These are phyloP conservation scores for Ochlodes sylvanus DNA, from an alignment of 2,888 invertebrate species.

Conservation along the genomic window DNA sequence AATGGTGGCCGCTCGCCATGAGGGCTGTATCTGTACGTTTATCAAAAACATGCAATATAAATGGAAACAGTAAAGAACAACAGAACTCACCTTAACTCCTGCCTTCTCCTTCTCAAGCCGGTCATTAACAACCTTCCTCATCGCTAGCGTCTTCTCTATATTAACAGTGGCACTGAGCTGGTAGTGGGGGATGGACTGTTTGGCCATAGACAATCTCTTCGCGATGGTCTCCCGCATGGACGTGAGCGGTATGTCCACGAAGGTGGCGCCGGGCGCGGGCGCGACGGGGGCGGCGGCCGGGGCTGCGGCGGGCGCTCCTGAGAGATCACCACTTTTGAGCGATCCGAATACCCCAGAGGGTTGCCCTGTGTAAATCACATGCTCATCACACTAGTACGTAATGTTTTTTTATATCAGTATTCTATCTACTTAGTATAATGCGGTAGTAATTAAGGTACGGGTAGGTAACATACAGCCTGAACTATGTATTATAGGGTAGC, in stretches of 20 bases:
- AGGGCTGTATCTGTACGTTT: too few relatives aligned
- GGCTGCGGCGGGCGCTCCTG: conserved; percentile 60
- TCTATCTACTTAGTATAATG: too few relatives aligned
- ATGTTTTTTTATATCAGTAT: neutral
- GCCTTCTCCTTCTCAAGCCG: conserved; percentile 89
- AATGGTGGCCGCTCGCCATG: too few relatives aligned
- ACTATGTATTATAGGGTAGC: too few relatives aligned
- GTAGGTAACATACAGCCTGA: too few relatives aligned
- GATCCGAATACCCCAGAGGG: conserved; percentile 94
- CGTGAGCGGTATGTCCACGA: conserved; percentile 92
- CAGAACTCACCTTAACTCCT: conserved; percentile 85
- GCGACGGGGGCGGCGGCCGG: conserved; percentile 51
- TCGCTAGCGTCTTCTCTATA: conserved; percentile 91
- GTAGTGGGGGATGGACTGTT: conserved; percentile 98
- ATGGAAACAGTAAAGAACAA: conserved; percentile 9
- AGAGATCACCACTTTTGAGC: conserved; percentile 92
- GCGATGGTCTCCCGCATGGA: conserved; percentile 95
- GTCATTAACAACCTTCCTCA: conserved; percentile 92
- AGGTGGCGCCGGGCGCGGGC: conserved; percentile 80
- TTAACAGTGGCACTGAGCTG: conserved; percentile 95
- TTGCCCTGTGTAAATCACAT: conserved; percentile 73
- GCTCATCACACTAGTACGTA: conserved; percentile 22
- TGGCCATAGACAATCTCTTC: conserved; percentile 94
- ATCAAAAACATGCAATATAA: neutral
- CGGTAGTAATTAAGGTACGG: too few relatives aligned